phyloP scores from a whole-genome alignment of 1,140 invertebrate species.

The Asobara japonica region DNA sequence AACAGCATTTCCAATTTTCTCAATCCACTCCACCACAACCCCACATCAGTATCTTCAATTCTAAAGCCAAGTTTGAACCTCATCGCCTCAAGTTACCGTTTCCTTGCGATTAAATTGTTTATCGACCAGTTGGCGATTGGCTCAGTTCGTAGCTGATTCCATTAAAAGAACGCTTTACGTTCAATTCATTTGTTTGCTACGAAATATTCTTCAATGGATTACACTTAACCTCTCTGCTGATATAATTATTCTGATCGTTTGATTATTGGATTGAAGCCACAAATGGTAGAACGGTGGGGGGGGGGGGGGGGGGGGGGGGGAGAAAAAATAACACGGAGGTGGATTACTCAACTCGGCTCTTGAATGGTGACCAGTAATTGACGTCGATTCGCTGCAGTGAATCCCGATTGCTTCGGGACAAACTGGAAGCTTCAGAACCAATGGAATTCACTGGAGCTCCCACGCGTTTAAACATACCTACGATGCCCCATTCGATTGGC shows the following conservation, averaged over 20 bases:
- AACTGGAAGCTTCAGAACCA: background rate
- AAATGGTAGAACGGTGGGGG: too few species aligned
- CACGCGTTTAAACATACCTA: slow-evolving; percentile 1
- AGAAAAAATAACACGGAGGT: background rate
- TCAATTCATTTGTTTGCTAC: too few species aligned
- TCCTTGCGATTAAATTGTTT: slow-evolving; percentile 25
- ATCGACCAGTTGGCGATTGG: slow-evolving; percentile 9
- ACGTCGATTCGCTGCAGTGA: slow-evolving; percentile 11
- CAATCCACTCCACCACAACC: too few species aligned
- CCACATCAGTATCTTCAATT: too few species aligned
- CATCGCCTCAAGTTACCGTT: too few species aligned
- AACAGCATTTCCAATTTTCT: too few species aligned
- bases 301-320: too few species aligned
- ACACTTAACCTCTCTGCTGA: background rate
- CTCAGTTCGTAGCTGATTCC: too few species aligned
- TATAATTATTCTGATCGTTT: background rate
- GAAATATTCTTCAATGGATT: too few species aligned
- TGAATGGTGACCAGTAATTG: slow-evolving; percentile 9
- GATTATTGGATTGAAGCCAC: background rate
- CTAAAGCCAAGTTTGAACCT: too few species aligned
- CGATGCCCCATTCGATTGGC: slow-evolving; percentile 4
- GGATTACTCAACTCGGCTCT: slow-evolving; percentile 15
- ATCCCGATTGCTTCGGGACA: slow-evolving; percentile 22
- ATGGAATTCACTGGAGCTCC: background rate
- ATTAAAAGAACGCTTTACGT: too few species aligned